A percentile compares a stretch with the other conserved stretches of the same genome.
Evolutionary conservation across 2,888 invertebrate genomes (phyloP).

Genomic region (Heteromurus nitidus): DNA sequence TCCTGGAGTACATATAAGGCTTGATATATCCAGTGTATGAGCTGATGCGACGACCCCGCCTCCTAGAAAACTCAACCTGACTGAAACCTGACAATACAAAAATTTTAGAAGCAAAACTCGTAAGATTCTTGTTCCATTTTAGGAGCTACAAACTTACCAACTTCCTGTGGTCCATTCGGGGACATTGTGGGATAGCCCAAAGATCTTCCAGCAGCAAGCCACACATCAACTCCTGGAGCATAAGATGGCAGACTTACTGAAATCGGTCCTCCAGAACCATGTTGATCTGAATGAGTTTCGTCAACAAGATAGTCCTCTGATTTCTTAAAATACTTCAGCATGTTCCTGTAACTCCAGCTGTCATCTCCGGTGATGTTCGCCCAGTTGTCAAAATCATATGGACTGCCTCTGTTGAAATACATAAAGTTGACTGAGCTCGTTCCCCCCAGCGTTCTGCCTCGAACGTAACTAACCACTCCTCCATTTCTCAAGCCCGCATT

Average conservation of each 20-base stretch:
- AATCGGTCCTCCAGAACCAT: slow-evolving; percentile 23
- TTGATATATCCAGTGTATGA: slow-evolving; percentile 53
- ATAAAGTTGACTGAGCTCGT: slow-evolving; percentile 20
- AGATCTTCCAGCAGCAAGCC: slow-evolving; percentile 42
- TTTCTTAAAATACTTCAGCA: slow-evolving; percentile 52
- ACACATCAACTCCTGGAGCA: neutral
- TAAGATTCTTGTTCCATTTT: neutral
- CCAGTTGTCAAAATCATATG: slow-evolving; percentile 58
- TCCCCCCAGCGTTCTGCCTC: slow-evolving; percentile 35
- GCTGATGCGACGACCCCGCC: slow-evolving; percentile 44
- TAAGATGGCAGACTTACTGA: slow-evolving; percentile 1
- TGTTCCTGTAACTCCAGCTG: slow-evolving; percentile 53
- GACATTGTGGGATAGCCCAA: slow-evolving; percentile 44
- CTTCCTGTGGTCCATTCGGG: slow-evolving; percentile 62
- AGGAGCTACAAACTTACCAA: too few relatives aligned
- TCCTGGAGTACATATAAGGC: slow-evolving; percentile 23
- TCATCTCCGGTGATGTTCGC: slow-evolving; percentile 42
- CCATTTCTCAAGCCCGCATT: neutral
- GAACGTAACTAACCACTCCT: neutral
- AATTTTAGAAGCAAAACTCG: too few relatives aligned
- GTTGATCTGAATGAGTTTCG: neutral
- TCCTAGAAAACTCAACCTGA: slow-evolving; percentile 46
- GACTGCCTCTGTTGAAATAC: slow-evolving; percentile 46
- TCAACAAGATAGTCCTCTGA: slow-evolving; percentile 47
- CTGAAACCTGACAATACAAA: slow-evolving; percentile 62